A percentile compares a stretch with the other conserved stretches of the same genome.
These are phyloP conservation scores for Lepidochrysops patricia DNA, from an alignment of 2,888 invertebrate species.

Conservation along the genomic window DNA sequence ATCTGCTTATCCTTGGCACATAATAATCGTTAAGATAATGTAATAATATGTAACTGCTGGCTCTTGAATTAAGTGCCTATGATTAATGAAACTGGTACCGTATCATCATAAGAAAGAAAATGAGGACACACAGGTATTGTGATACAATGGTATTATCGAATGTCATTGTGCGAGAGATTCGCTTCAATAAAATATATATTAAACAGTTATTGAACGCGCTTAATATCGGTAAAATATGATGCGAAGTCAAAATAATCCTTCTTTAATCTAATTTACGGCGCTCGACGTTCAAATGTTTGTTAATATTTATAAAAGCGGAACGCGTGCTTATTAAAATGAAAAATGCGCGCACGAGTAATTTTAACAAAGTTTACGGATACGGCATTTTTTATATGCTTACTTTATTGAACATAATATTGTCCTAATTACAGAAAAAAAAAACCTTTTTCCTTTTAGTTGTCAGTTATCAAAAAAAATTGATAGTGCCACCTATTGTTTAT, in stretches of 20 bases:
- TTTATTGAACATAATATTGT: too few relatives aligned
- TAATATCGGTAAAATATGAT: slow-evolving; percentile 4
- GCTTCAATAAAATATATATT: neutral
- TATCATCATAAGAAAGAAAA: neutral
- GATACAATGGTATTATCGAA: neutral
- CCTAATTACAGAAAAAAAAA: too few relatives aligned
- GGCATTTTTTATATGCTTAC: too few relatives aligned
- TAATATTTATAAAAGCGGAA: neutral
- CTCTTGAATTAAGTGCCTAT: neutral
- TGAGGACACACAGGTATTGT: slow-evolving; percentile 1
- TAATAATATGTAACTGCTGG: too few relatives aligned
- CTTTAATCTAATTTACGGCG: slow-evolving; percentile 5
- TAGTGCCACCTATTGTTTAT: too few relatives aligned
- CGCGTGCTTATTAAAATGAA: neutral
- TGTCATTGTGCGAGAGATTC: neutral
- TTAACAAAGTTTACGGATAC: neutral
- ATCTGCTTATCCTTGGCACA: too few relatives aligned
- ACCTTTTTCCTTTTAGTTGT: too few relatives aligned
- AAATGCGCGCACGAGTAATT: neutral
- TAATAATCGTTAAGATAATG: too few relatives aligned
- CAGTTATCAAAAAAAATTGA: too few relatives aligned
- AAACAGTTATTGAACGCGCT: neutral
- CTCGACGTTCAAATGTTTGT: neutral
- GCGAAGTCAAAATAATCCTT: slow-evolving; percentile 1
- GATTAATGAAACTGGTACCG: neutral